These are phyloP conservation scores for Trachelus troglodyta DNA, from an alignment of 2,888 invertebrate genomes.

Conservation along the genomic window DNA sequence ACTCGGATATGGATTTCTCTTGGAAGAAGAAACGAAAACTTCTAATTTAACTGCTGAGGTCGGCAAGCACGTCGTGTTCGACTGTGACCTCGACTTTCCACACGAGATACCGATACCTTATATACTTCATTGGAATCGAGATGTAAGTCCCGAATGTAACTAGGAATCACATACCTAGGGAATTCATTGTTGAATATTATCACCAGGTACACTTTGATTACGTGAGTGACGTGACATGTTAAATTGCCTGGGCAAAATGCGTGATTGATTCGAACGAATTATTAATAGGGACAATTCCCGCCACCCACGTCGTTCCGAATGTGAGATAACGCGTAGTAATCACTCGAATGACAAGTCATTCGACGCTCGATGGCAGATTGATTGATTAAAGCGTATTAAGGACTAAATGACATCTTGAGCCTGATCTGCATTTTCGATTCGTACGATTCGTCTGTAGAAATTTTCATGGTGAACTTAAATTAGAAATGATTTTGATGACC, in stretches of 20 bases:
- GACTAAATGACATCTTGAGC: constrained; percentile 31
- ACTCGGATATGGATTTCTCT: constrained; percentile 50
- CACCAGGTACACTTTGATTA: not conserved
- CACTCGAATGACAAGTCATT: constrained; percentile 32
- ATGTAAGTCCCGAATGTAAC: constrained; percentile 71
- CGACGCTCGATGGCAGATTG: constrained; percentile 41
- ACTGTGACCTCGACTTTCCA: constrained; percentile 89
- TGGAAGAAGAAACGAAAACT: constrained; percentile 60
- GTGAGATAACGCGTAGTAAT: constrained; percentile 21
- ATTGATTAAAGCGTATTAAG: constrained; percentile 45
- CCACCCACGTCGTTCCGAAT: not conserved
- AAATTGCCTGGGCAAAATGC: no score
- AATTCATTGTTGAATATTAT: not conserved
- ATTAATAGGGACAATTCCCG: not conserved
- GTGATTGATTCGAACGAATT: not conserved
- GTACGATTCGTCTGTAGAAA: not conserved
- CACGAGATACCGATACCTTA: constrained; percentile 87
- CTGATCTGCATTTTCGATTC: not conserved
- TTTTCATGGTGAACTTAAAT: not conserved
- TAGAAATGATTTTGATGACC: not conserved
- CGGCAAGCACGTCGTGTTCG: constrained; percentile 82
- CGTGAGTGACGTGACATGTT: not conserved
- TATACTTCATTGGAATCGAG: constrained; percentile 90
- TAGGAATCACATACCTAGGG: not conserved
- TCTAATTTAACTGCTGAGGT: constrained; percentile 75